Percentiles rank a stretch among this genome's conserved stretches.
These are phyloP conservation scores for Tetragonisca angustula DNA, from an alignment of 2,888 invertebrate genomes.

Conservation along the genomic window DNA sequence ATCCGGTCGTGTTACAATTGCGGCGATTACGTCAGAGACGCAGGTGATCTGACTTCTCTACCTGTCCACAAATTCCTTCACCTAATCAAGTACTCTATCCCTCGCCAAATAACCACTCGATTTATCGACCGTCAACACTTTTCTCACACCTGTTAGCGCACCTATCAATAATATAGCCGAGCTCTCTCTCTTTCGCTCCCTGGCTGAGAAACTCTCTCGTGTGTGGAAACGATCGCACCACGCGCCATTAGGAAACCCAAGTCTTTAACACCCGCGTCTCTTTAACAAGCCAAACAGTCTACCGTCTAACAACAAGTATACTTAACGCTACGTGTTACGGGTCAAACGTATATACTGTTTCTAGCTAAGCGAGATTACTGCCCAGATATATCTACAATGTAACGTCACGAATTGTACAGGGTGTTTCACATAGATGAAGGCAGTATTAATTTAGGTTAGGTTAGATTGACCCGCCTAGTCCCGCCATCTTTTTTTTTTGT, in stretches of 20 bases:
- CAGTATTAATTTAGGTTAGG: background rate
- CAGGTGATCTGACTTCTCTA: background rate
- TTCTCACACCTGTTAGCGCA: constrained; percentile 19
- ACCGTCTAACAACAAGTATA: background rate
- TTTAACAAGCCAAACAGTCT: constrained; percentile 9
- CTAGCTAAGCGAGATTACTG: background rate
- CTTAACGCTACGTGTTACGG: background rate
- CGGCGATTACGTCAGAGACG: background rate
- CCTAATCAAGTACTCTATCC: background rate
- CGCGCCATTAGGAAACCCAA: constrained; percentile 11
- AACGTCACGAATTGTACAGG: background rate
- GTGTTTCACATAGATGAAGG: background rate
- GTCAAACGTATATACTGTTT: constrained; percentile 11
- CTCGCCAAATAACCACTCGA: background rate
- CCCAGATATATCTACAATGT: background rate
- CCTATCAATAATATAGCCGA: constrained; percentile 8
- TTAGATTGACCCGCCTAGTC: no score
- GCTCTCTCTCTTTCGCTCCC: background rate
- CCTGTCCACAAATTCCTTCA: background rate
- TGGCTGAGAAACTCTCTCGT: background rate
- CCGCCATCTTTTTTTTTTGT: no score
- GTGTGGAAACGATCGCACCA: constrained; percentile 5
- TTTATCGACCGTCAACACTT: constrained; percentile 16
- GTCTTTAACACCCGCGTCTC: constrained; percentile 6
- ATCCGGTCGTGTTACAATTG: background rate